phyloP scores from a whole-genome alignment of 2,888 invertebrate species.

The Lasioglossum malachurum region DNA sequence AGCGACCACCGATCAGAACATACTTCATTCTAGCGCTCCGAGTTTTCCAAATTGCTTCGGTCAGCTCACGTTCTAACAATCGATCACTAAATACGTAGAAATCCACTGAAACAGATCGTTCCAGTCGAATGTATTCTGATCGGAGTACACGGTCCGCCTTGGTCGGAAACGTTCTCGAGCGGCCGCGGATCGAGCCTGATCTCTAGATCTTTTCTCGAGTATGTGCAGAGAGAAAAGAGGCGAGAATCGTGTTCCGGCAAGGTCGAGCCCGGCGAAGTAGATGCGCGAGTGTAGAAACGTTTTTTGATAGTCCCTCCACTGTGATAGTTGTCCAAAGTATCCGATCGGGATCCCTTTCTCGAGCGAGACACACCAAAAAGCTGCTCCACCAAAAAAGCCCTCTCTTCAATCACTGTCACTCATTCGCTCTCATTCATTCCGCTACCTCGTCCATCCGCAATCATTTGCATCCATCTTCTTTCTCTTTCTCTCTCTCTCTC shows the following conservation, averaged over 20 bases:
- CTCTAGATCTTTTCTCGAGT: conserved; percentile 14
- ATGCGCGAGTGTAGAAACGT: conserved; percentile 67
- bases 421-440: conserved; percentile 64
- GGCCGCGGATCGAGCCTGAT: not conserved
- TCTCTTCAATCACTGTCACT: conserved; percentile 71
- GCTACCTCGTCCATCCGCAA: conserved; percentile 50
- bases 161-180: conserved; percentile 43
- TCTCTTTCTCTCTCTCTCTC: not conserved
- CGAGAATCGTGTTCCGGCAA: conserved; percentile 54
- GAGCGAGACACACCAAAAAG: conserved; percentile 47
- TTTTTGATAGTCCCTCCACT: conserved; percentile 61
- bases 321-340: conserved; percentile 66
- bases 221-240: conserved; percentile 11
- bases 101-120: not conserved
- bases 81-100: not conserved
- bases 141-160: conserved; percentile 27
- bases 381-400: conserved; percentile 23
- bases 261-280: conserved; percentile 46
- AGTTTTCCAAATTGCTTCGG: not conserved
- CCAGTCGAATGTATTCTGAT: not conserved
- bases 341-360: conserved; percentile 44
- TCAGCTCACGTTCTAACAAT: not conserved
- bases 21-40: conserved; percentile 5
- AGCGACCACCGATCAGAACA: conserved; percentile 24
- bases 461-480: conserved; percentile 70